These are phyloP conservation scores for Delichon dasypus DNA, from an alignment of 2,797 vertebrate species.

Conservation along the genomic window DNA sequence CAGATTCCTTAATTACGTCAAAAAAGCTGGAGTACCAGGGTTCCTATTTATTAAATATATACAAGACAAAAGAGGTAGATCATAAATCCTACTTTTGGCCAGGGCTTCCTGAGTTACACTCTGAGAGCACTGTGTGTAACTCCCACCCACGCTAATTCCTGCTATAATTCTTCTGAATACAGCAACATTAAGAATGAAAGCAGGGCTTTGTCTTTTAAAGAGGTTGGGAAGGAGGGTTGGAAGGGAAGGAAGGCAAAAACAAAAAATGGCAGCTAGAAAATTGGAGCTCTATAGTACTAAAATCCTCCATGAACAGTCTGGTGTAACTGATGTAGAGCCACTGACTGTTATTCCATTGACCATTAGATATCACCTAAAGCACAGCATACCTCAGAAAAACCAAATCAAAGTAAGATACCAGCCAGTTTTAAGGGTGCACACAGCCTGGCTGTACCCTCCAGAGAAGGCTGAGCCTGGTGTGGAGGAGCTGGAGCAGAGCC, in stretches of 20 bases:
- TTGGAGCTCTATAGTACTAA: background rate
- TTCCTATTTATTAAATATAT: background rate
- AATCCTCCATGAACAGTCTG: background rate
- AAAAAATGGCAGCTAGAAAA: background rate
- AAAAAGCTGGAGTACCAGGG: background rate
- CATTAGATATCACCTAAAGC: background rate
- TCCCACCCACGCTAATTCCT: conserved; percentile 36
- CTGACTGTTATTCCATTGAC: background rate
- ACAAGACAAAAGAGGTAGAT: background rate
- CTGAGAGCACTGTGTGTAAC: background rate
- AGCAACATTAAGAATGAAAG: background rate
- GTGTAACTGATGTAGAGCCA: background rate
- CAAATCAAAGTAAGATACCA: background rate
- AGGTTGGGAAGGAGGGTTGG: background rate
- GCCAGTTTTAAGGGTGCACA: background rate
- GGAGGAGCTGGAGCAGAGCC: background rate
- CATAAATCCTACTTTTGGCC: background rate
- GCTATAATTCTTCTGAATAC: background rate
- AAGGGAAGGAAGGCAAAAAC: background rate
- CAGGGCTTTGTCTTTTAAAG: background rate
- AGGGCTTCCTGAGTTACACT: background rate
- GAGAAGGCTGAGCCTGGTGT: background rate
- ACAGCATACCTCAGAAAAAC: background rate
- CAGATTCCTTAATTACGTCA: background rate
- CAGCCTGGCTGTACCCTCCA: background rate